Percentiles rank a stretch among this genome's conserved stretches.
Conservation (phyloP, 2,797 vertebrate genomes). For the Pseudotriccus pelzelni region DNA sequence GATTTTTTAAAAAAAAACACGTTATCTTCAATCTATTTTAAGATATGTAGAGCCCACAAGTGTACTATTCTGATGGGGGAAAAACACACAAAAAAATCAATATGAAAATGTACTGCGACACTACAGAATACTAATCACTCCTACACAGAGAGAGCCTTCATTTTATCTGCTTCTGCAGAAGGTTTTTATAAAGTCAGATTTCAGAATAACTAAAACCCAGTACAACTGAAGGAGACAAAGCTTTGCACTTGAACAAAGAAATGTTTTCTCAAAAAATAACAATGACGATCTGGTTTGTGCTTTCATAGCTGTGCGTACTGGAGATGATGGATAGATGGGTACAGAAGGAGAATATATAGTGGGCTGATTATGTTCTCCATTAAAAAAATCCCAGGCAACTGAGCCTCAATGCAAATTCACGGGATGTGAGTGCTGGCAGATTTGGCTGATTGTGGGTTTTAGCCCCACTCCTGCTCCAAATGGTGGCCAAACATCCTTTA, state of each 20-base stretch:
- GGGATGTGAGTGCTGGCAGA: constrained; percentile 20
- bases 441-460: not conserved
- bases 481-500: not conserved
- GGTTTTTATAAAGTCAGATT: constrained; percentile 67
- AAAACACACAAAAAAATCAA: constrained; percentile 73
- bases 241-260: constrained; percentile 57
- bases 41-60: constrained; percentile 72
- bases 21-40: constrained; percentile 71
- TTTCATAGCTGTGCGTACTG: constrained; percentile 52
- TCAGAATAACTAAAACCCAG: constrained; percentile 53
- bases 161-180: constrained; percentile 63
- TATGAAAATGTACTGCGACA: constrained; percentile 68
- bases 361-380: constrained; percentile 31
- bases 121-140: constrained; percentile 75
- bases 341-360: constrained; percentile 46
- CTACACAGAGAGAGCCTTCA: constrained; percentile 67
- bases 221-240: constrained; percentile 64
- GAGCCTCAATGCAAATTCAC: constrained; percentile 12
- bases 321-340: constrained; percentile 58
- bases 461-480: not conserved
- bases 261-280: constrained; percentile 65
- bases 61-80: constrained; percentile 71
- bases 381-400: constrained; percentile 40
- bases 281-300: constrained; percentile 48
- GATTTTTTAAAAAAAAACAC: not conserved